A percentile compares a stretch with the other conserved stretches of the same genome.
phyloP scores from a whole-genome alignment of 2,113 vertebrate genomes.

The Mobula birostris region DNA sequence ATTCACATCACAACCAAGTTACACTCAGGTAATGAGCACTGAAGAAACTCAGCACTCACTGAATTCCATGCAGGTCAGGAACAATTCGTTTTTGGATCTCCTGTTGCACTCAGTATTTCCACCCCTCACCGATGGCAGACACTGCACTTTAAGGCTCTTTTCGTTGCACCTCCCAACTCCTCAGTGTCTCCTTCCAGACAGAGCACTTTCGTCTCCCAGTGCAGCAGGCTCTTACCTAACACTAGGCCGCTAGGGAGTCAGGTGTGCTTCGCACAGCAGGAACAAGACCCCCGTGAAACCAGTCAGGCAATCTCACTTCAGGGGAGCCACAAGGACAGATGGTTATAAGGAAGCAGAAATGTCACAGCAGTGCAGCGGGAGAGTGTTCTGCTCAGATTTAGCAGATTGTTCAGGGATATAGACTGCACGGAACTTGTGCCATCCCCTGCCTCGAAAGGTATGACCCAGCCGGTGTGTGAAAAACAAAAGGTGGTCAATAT shows the following conservation, averaged over 20 bases:
- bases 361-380: constrained; percentile 9
- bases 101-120: neutral
- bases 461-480: neutral
- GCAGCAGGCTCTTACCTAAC: neutral
- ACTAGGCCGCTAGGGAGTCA: neutral
- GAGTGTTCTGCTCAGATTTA: constrained; percentile 4
- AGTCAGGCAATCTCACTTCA: neutral
- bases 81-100: neutral
- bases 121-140: neutral
- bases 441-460: neutral
- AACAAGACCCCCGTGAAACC: neutral
- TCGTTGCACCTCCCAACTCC: neutral
- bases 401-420: neutral
- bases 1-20: too few species aligned
- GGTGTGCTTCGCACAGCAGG: neutral
- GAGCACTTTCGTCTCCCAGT: neutral
- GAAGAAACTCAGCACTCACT: too few species aligned
- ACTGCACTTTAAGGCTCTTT: neutral
- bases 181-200: neutral
- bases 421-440: neutral
- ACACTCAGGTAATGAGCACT: too few species aligned
- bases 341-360: neutral
- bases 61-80: neutral
- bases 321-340: constrained; percentile 12
- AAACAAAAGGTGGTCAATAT: constrained; percentile 4